Evolutionary conservation across 2,797 vertebrate species (phyloP).

Genomic region (Cephalopachus bancanus): DNA sequence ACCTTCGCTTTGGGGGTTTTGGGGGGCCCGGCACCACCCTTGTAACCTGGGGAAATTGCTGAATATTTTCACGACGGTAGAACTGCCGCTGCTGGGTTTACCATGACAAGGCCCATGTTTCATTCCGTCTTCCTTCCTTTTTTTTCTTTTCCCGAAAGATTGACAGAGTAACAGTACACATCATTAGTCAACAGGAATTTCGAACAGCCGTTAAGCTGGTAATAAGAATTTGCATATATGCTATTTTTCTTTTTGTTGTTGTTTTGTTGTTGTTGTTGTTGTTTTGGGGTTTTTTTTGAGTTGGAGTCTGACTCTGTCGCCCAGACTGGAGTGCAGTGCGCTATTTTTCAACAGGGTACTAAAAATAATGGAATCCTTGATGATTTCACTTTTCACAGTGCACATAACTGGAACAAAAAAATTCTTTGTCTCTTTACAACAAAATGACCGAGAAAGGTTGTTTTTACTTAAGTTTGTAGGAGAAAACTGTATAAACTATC

Average conservation of each 20-base stretch:
- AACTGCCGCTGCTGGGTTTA: constrained; percentile 5
- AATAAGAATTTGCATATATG: background rate
- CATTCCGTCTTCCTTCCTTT: background rate
- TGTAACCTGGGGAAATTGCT: background rate
- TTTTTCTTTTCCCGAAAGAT: constrained; percentile 76
- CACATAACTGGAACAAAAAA: background rate
- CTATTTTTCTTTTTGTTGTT: background rate
- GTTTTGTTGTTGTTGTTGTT: too few species aligned
- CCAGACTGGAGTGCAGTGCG: too few species aligned
- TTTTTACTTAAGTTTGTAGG: background rate
- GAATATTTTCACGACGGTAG: constrained; percentile 7
- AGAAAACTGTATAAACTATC: background rate
- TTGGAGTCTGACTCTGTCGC: too few species aligned
- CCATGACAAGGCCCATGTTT: background rate
- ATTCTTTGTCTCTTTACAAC: background rate
- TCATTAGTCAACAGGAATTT: constrained; percentile 84
- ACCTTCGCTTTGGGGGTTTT: too few species aligned
- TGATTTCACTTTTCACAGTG: background rate
- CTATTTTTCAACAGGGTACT: background rate
- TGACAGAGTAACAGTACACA: constrained; percentile 81
- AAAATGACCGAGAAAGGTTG: constrained; percentile 32
- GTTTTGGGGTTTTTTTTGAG: too few species aligned
- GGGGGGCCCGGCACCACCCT: too few species aligned
- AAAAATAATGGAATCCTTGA: background rate
- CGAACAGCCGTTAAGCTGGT: constrained; percentile 73